A percentile compares a stretch with the other conserved stretches of the same genome.
phyloP scores from a whole-genome alignment of 1,140 invertebrate species.

The Papilio polyxenes region DNA sequence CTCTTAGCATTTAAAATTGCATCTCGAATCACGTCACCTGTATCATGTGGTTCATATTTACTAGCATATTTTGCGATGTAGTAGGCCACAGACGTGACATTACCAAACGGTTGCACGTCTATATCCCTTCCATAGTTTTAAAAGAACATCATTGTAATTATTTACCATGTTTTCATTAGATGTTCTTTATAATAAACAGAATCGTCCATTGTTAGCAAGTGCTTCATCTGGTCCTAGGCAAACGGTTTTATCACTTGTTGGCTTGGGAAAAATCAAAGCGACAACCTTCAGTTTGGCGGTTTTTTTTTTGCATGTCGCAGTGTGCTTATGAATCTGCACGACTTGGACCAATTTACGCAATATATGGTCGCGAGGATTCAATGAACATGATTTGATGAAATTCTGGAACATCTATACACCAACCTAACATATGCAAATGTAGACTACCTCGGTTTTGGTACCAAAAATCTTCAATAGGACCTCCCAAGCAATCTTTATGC shows the following conservation, averaged over 20 bases:
- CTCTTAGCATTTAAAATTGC: conserved; percentile 46
- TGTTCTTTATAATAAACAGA: conserved; percentile 44
- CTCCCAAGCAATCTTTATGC: conserved; percentile 42
- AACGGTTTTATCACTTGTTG: too few species aligned
- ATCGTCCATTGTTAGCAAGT: conserved; percentile 44
- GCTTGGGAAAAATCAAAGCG: too few species aligned
- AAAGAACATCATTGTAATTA: conserved; percentile 46
- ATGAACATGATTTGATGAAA: too few species aligned
- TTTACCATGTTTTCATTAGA: too few species aligned
- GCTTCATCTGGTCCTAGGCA: conserved; percentile 45
- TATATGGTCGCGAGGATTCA: too few species aligned
- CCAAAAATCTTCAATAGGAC: conserved; percentile 43
- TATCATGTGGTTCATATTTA: conserved; percentile 53
- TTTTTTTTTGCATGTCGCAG: too few species aligned
- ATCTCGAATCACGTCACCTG: conserved; percentile 46
- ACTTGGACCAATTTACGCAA: too few species aligned
- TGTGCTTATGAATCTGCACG: too few species aligned
- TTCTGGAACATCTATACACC: conserved; percentile 44
- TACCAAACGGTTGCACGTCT: conserved; percentile 42
- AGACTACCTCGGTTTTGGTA: conserved; percentile 50
- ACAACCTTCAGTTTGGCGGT: too few species aligned
- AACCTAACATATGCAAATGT: conserved; percentile 49
- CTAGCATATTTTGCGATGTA: conserved; percentile 54
- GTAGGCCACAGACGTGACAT: conserved; percentile 45
- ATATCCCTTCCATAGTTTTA: conserved; percentile 45